Evolutionary conservation across 2,113 vertebrate species (phyloP).

Genomic region (Silurus meridionalis): DNA sequence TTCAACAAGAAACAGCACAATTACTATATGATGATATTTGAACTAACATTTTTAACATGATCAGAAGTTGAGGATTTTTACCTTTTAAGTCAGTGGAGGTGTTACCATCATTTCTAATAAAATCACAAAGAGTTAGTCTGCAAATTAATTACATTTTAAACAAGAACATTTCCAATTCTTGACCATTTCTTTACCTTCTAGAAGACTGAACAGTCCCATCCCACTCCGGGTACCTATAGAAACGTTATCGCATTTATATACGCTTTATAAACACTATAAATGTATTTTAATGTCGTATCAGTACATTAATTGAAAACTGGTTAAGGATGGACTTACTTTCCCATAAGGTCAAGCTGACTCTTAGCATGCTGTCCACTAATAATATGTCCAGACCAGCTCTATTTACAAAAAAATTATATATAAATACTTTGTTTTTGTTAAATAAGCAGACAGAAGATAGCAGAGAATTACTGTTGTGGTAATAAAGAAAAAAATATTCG

Average conservation of each 20-base stretch:
- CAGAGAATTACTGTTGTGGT: no score
- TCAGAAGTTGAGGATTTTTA: background rate
- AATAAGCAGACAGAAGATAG: no score
- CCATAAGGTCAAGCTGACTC: background rate
- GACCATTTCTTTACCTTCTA: slow-evolving; percentile 21
- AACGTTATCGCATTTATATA: background rate
- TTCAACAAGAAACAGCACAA: background rate
- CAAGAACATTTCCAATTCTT: background rate
- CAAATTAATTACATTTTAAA: background rate
- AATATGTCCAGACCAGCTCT: slow-evolving; percentile 14
- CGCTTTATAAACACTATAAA: background rate
- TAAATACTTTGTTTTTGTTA: no score
- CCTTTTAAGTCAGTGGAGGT: background rate
- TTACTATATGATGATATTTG: background rate
- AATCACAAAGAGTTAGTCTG: background rate
- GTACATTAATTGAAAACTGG: no score
- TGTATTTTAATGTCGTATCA: background rate
- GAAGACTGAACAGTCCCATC: background rate
- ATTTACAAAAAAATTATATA: background rate
- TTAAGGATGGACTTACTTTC: background rate
- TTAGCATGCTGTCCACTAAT: background rate
- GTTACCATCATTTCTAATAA: slow-evolving; percentile 21
- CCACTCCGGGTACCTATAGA: background rate
- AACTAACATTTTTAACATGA: background rate
- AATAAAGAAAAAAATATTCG: no score